Evolutionary conservation across 2,113 vertebrate species (phyloP).

Genomic region (Prolemur simus): DNA sequence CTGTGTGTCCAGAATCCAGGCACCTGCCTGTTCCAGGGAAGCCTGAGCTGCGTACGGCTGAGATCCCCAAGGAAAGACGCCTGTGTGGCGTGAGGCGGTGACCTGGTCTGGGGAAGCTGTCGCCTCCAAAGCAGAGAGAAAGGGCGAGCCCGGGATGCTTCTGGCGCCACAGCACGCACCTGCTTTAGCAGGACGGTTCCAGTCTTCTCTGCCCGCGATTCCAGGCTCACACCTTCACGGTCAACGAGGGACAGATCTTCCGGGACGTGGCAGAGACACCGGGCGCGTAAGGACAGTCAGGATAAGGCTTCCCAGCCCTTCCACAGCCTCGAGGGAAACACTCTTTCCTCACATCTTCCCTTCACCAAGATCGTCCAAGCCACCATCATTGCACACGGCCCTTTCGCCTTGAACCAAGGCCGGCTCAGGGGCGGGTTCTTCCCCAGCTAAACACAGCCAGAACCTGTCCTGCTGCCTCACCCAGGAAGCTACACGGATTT

Average conservation of each 20-base stretch:
- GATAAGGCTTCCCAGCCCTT: background rate
- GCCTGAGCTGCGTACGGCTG: background rate
- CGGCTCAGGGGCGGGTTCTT: background rate
- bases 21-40: background rate
- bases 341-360: background rate
- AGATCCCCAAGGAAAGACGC: background rate
- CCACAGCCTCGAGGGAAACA: background rate
- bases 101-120: background rate
- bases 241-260: background rate
- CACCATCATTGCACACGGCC: background rate
- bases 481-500: background rate
- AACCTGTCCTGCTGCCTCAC: background rate
- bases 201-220: background rate
- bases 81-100: background rate
- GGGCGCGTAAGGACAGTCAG: background rate
- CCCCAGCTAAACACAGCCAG: background rate
- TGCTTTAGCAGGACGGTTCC: background rate
- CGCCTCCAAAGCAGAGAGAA: too few relatives aligned
- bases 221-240: background rate
- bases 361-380: background rate
- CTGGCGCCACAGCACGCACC: background rate
- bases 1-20: background rate
- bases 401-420: background rate
- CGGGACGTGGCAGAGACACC: constrained; percentile 45
- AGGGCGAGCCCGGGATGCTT: background rate